Evolutionary conservation across 2,888 invertebrate species (phyloP).

Genomic region (Ectropis crepuscularia): DNA sequence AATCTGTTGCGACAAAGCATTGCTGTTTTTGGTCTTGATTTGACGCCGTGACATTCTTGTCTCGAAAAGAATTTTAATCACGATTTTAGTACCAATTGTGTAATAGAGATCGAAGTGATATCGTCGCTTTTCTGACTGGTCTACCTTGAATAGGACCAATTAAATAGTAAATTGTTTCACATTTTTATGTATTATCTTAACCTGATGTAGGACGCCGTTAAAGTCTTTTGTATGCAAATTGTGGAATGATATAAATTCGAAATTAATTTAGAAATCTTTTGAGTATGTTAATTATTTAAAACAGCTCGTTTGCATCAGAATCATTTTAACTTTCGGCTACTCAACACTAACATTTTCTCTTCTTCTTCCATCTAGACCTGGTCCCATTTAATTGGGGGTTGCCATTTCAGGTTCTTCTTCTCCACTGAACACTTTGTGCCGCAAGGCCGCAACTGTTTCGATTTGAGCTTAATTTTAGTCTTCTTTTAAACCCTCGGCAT

Average conservation of each 20-base stretch:
- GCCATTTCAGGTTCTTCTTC: too few species aligned
- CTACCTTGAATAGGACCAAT: conserved; percentile 36
- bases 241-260: not conserved
- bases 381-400: too few species aligned
- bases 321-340: not conserved
- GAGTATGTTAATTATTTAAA: too few species aligned
- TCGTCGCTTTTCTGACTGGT: conserved; percentile 33
- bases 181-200: conserved; percentile 28
- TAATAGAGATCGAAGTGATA: conserved; percentile 37
- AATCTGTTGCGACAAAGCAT: conserved; percentile 42
- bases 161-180: conserved; percentile 30
- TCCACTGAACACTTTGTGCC: too few species aligned
- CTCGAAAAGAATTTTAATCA: conserved; percentile 40
- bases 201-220: conserved; percentile 32
- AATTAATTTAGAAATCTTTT: conserved; percentile 3
- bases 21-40: conserved; percentile 40
- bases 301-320: not conserved
- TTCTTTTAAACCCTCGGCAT: too few species aligned
- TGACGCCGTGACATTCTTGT: conserved; percentile 32
- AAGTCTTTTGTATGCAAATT: conserved; percentile 40
- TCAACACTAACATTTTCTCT: too few species aligned
- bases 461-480: too few species aligned
- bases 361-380: too few species aligned
- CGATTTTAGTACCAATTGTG: conserved; percentile 42
- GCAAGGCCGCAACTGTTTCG: too few species aligned